Evolutionary conservation across 2,113 vertebrate species (phyloP).

Genomic region (Gymnobelideus leadbeateri): DNA sequence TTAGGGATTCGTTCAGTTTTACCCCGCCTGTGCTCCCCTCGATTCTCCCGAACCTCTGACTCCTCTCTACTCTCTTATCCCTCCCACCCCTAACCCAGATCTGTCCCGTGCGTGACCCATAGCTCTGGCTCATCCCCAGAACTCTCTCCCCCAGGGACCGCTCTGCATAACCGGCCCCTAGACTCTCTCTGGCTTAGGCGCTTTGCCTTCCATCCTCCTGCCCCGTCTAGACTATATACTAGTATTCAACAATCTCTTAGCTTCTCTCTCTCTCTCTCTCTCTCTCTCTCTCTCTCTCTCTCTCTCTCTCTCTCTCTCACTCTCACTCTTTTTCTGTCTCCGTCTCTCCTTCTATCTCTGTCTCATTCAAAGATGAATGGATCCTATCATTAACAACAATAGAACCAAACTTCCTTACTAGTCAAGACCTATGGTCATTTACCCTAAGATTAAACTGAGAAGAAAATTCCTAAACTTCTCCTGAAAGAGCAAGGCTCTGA

Average conservation of each 20-base stretch:
- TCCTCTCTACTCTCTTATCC: not conserved
- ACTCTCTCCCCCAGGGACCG: not conserved
- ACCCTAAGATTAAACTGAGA: not conserved
- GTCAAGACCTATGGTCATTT: not conserved
- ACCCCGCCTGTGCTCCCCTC: not conserved
- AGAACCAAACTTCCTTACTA: not conserved
- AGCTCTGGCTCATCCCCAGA: not conserved
- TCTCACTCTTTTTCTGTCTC: not conserved
- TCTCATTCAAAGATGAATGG: not conserved
- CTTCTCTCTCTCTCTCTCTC: not conserved
- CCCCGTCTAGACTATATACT: not conserved
- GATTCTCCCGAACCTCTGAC: not conserved
- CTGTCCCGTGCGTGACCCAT: not conserved
- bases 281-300: not conserved
- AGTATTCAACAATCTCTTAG: slow-evolving; percentile 34
- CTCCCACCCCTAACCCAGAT: not conserved
- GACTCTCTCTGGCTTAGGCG: not conserved
- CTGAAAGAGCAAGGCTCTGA: slow-evolving; percentile 32
- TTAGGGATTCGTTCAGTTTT: slow-evolving; percentile 16
- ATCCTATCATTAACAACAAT: not conserved
- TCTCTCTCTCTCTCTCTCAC: too few relatives aligned
- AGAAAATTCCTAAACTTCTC: slow-evolving; percentile 2
- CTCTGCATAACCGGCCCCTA: not conserved
- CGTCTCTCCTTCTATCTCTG: not conserved
- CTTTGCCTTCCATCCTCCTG: slow-evolving; percentile 25